Evolutionary conservation across 1,140 invertebrate genomes (phyloP), one percentile per base, ranked within the genome.

Genomic region (Nymphalis io): DNA sequence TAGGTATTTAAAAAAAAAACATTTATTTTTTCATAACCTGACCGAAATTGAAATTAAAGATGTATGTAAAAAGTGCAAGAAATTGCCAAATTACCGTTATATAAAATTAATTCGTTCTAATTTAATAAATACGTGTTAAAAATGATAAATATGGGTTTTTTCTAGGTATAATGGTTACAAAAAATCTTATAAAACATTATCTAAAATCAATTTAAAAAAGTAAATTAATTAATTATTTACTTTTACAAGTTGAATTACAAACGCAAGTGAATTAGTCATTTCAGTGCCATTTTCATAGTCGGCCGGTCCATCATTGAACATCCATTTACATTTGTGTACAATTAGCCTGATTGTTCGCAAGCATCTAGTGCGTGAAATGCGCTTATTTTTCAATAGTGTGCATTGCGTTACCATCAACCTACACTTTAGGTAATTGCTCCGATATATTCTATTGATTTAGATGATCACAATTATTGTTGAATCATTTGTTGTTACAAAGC

Each of bases 361-460:
- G 23, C 64, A 81, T 81, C 42, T 61, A 80, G 79, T 83, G 80
- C 80, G 67, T 80, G 76, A 82, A 80, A 74, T 67, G 48, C 38
- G 18, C 20, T 13, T 46, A 39, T 64, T 51, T 65, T 62, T 72
- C 40, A 46, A 27, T 23, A 27, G 60, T 27, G 44, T 46, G 42
- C 60, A 33, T 23, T 15, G 60, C 40, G 48, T 21, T 53, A n/a
- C 51, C 51, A 20, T 55, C 51, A n/a, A 5, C 4, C 4, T n/a
- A n/a, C 51, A 23, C 23, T 55, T 55, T 55, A 55, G 20, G 23
- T 55, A 55, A 55, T 55, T 23, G 51, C 23, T 27, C 21, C 4
- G 1, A 27, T 27, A 55, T 53, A 53, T 15, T 27, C 15, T 23
- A 55, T 55, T 27, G 20, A 27, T 55, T 55, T 55, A 51, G 46